Evolutionary conservation across 2,113 vertebrate species (phyloP), one percentile per base, ranked within the genome.

Genomic region (Solea solea): DNA sequence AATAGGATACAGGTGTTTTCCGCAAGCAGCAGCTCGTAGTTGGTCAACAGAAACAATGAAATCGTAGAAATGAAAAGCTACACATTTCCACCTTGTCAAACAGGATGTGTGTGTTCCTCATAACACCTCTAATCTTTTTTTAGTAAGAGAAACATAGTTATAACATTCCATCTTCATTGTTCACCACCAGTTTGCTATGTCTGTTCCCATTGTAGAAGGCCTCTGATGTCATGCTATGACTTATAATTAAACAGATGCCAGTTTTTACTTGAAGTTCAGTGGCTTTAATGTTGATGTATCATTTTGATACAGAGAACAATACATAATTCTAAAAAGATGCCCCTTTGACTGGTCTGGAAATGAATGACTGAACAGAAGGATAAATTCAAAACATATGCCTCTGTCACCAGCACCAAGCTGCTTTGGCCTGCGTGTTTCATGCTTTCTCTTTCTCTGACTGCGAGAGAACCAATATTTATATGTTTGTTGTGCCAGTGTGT

Each of bases 71-170:
- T 51, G 56, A 62, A 27, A 72, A 64, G 11, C 65, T 27, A 7
- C 10, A 1, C 56, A 55, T 71, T 66, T 46, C 45, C 50, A 11
- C 39, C 45, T 40, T 7, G 59, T 69, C 63, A 27, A 46, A 80
- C 75, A 74, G 79, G 73, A 82, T 25, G 76, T 72, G 51, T 40
- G 62, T 54, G 44, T 75, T 74, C 54, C 67, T 70, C 51, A 60
- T 69, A 12, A 57, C 45, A 69, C 74, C 60, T 73, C 25, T 1
- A 13, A 46, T 41, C 48, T 28, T 46, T 52, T 69, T 64, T 9
- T 55, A 65, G 41, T 14, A 8, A 12, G 66, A 69, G 64, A 73
- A 61, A 74, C n/a, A 42, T 4, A 11, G 25, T 57, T 49, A 9
- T 60, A 74, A 14, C 39, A 66, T 65, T 69, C 71, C 60, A 5